Evolutionary conservation across 1,140 invertebrate species (phyloP), one percentile per base, ranked within the genome.

Genomic region (Diabrotica virgifera): DNA sequence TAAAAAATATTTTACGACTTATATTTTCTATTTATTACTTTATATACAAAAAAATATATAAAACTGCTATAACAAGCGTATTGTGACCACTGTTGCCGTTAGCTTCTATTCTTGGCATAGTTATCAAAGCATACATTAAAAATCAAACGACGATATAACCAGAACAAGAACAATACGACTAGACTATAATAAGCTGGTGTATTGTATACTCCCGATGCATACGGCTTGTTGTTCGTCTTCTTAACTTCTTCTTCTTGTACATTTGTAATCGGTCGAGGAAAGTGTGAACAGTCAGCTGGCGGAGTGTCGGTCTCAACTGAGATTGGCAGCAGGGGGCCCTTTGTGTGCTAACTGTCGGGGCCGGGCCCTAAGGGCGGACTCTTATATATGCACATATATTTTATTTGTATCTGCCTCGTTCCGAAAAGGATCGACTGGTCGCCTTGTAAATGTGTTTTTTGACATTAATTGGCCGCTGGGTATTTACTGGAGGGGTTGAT

Each of bases 261-360:
- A 57, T 57, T 57, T 37, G 55, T 57, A 57, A 57, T 36, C 55
- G n/a, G 36, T 37, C 54, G 52, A 65, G 56, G 67, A 67, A 71
- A 71, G 70, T 72, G 70, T 72, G 70, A 72, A 72, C 70, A 68
- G 63, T 70, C 68, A 72, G 66, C 70, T 70, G 70, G 62, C 66
- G 40, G 40, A 46, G 40, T 46, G 40, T 46, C 40, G 40, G 40
- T 46, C 59, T 66, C 68, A 64, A 54, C 66, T 65, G 70, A 70
- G 68, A 70, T 72, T 72, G 66, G 70, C 59, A 59, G 63, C 59
- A 66, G 63, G 68, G 70, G 70, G 63, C 62, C 66, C 64, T 72
- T 72, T 72, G 70, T 72, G 66, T 68, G 68, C 52, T 72, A 72
- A 72, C 70, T 70, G 68, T 64, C 66, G 70, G 70, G 70, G 70